Conservation (phyloP, 2,888 invertebrate species). For the Epinotia nisella region DNA sequence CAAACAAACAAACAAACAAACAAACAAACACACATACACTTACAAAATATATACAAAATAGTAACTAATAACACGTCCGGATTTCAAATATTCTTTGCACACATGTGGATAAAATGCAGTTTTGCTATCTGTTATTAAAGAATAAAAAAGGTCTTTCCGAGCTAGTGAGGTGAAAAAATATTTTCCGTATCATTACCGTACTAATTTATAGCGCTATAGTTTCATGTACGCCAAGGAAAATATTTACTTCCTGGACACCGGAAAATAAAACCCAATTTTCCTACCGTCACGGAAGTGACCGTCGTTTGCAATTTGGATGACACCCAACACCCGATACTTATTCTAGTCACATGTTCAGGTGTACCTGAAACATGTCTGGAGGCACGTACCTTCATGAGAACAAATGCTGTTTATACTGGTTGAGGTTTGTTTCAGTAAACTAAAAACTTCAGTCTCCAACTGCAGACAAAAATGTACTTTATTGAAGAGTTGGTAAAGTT, state of each 20-base stretch:
- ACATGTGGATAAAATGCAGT: too few relatives aligned
- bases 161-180: too few relatives aligned
- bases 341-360: slow-evolving; percentile 33
- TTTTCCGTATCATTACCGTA: neutral
- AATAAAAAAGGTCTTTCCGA: too few relatives aligned
- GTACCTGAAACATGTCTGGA: slow-evolving; percentile 50
- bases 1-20: too few relatives aligned
- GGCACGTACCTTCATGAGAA: slow-evolving; percentile 55
- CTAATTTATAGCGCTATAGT: neutral
- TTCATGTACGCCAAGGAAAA: neutral
- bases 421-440: slow-evolving; percentile 54
- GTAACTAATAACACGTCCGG: too few relatives aligned
- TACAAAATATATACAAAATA: too few relatives aligned
- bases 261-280: slow-evolving; percentile 13
- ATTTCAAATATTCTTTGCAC: too few relatives aligned
- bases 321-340: slow-evolving; percentile 10
- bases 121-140: too few relatives aligned
- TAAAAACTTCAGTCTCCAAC: slow-evolving; percentile 46
- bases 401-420: slow-evolving; percentile 51
- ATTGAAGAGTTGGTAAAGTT: neutral
- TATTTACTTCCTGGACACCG: slow-evolving; percentile 11
- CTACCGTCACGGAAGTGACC: slow-evolving; percentile 11
- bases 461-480: slow-evolving; percentile 22
- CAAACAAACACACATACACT: too few relatives aligned
- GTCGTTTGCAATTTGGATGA: slow-evolving; percentile 8